Conservation (phyloP, 2,113 vertebrate species). For the Osmerus eperlanus region DNA sequence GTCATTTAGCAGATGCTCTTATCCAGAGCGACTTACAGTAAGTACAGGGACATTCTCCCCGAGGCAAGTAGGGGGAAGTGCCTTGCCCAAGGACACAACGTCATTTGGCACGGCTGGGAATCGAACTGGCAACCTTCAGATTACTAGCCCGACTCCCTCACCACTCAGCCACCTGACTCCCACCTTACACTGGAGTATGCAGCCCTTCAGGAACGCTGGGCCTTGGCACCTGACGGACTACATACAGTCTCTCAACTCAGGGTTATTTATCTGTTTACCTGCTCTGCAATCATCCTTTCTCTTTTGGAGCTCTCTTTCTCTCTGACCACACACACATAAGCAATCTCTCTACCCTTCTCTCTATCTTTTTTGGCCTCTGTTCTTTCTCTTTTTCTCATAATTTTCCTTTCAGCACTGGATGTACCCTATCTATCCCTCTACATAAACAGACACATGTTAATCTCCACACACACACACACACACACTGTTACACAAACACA, state of each 20-base stretch:
- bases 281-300: background rate
- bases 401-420: background rate
- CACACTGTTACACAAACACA: background rate
- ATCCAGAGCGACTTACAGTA: too few species aligned
- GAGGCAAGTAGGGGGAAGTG: too few species aligned
- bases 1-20: too few species aligned
- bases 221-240: constrained; percentile 20
- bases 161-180: too few species aligned
- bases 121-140: too few species aligned
- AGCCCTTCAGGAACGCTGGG: constrained; percentile 33
- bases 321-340: background rate
- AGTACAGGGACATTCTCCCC: too few species aligned
- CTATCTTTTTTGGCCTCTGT: background rate
- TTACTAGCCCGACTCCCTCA: too few species aligned
- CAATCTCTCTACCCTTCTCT: constrained; percentile 16
- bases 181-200: constrained; percentile 38
- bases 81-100: too few species aligned
- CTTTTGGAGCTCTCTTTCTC: background rate
- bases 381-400: background rate
- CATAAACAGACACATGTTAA: background rate
- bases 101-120: too few species aligned
- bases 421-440: constrained; percentile 11
- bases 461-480: background rate
- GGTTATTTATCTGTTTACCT: constrained; percentile 11
- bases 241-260: background rate